These are phyloP conservation scores for Subacronicta megacephala DNA, from an alignment of 2,888 invertebrate species.

Conservation along the genomic window DNA sequence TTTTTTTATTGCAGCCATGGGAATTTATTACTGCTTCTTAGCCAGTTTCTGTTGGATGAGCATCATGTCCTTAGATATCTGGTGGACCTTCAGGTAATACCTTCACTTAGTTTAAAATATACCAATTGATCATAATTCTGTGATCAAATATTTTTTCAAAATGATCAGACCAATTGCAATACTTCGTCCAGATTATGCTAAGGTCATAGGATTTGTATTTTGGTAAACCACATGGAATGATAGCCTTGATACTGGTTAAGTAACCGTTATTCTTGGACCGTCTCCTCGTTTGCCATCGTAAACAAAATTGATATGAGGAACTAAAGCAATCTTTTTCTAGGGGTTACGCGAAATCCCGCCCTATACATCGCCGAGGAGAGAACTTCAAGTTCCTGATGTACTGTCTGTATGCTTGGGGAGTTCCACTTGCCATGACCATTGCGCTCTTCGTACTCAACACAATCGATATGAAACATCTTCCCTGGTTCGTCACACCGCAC, in stretches of 20 bases:
- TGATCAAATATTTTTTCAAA: too few relatives aligned
- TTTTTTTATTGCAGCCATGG: constrained; percentile 68
- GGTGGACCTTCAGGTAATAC: constrained; percentile 85
- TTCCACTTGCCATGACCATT: constrained; percentile 72
- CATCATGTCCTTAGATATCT: constrained; percentile 83
- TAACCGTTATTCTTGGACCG: too few relatives aligned
- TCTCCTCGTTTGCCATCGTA: too few relatives aligned
- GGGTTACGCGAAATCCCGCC: constrained; percentile 81
- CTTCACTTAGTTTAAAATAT: neutral
- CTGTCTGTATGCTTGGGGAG: constrained; percentile 75
- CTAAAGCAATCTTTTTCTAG: constrained; percentile 58
- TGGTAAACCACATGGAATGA: too few relatives aligned
- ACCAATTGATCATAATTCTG: too few relatives aligned
- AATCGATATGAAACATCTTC: constrained; percentile 58
- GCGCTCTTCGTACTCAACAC: constrained; percentile 61
- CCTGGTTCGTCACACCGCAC: constrained; percentile 77
- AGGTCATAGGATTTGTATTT: too few relatives aligned
- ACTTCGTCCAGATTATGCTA: too few relatives aligned
- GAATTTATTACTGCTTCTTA: constrained; percentile 74
- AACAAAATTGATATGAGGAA: too few relatives aligned
- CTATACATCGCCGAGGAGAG: constrained; percentile 80
- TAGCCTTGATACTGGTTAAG: too few relatives aligned
- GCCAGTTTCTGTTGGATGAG: constrained; percentile 85
- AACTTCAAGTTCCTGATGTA: constrained; percentile 79
- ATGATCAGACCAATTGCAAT: too few relatives aligned